Evolutionary conservation across 2,888 invertebrate genomes (phyloP), one percentile per base, ranked within the genome.

Genomic region (Slavum lentiscoides): DNA sequence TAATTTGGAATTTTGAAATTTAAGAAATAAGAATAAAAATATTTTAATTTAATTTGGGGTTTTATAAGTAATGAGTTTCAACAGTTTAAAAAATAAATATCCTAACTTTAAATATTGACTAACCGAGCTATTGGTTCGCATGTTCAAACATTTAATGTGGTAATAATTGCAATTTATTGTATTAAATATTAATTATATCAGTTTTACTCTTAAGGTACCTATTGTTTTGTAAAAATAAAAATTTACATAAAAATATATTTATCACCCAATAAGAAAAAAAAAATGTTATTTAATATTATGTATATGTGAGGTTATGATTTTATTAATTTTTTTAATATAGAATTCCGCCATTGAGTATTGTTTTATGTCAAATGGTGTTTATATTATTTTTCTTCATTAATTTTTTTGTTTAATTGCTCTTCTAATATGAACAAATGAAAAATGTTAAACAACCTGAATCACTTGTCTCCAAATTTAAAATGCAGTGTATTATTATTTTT

Each of bases 401-500:
- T 43, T 21, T 58, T 55, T 59, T 59, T 74, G 21, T 66, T 21
- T 58, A 75, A 66, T 49, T 55, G 11, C 19, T 55, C 1, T 39
- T 39, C 17, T 66, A 37, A 17, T 66, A 37, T 58, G 66, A 58
- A 55, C 23, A 19, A 66, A 23, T 43, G 17, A 23, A 55, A 74
- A 39, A 75, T 19, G 2, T 64, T 74, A 55, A 58, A 66, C 23
- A 55, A 58, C 66, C 23, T 39, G 39, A 23, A 64, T 30, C 19
- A n/a, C n/a, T 43, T 30, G 37, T 62, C 11, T 67, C 15, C 9
- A 21, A 67, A 59, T 39, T 19, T 59, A 30, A 67, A 66, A 67
- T 19, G 19, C 58, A 75, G 43, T n/a, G 8, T 76, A 17, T 66
- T 66, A 68, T 43, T 59, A 39, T 43, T 15, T 49, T 23, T 49